Evolutionary conservation across 2,888 invertebrate species (phyloP).

Genomic region (Tipula helvola): DNA sequence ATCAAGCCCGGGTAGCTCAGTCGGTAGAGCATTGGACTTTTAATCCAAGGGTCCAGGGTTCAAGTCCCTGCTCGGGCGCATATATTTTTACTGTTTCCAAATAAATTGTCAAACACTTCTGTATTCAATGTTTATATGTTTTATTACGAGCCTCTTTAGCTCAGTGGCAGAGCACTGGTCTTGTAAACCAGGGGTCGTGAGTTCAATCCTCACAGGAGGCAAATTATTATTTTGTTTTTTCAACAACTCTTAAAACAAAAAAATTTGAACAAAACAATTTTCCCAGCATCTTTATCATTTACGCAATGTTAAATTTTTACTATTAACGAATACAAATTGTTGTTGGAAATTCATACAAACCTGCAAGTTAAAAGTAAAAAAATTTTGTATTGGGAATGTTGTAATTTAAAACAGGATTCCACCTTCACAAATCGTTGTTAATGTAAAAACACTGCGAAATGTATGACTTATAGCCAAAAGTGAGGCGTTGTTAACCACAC

Average conservation of each 20-base stretch:
- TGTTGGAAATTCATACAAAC: no score
- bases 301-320: no score
- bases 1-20: not conserved
- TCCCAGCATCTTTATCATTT: no score
- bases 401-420: not conserved
- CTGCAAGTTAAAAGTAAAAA: no score
- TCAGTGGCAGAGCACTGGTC: conserved; percentile 27
- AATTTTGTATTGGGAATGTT: no score
- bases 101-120: not conserved
- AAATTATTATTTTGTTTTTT: not conserved
- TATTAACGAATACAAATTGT: no score
- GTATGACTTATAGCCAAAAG: not conserved
- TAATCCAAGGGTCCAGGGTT: not conserved
- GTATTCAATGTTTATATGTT: not conserved
- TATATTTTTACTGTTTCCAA: not conserved
- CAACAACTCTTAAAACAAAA: no score
- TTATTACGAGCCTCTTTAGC: conserved; percentile 21
- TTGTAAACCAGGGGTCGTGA: conserved; percentile 20
- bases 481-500: not conserved
- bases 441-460: not conserved
- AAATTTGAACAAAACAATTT: no score
- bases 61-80: not conserved
- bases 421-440: not conserved
- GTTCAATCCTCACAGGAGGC: not conserved
- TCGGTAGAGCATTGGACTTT: not conserved